A percentile compares a stretch with the other conserved stretches of the same genome.
These are phyloP conservation scores for Lepilemur ruficaudatus DNA, from an alignment of 2,797 vertebrate species.

Conservation along the genomic window DNA sequence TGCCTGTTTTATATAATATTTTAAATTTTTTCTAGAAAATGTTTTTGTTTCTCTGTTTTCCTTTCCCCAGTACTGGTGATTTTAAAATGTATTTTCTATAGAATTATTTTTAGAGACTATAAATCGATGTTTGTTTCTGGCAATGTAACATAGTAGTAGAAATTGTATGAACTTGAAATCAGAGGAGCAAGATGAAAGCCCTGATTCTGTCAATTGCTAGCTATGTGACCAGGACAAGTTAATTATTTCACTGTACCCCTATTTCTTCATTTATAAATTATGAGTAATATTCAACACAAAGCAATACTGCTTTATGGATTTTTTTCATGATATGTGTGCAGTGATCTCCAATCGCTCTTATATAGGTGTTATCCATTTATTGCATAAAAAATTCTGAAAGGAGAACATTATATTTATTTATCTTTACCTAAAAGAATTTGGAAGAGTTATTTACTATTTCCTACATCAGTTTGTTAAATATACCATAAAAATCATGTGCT, in stretches of 20 bases:
- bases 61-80: neutral
- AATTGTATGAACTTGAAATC: neutral
- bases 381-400: neutral
- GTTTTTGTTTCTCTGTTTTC: neutral
- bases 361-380: neutral
- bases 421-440: neutral
- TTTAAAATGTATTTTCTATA: neutral
- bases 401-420: neutral
- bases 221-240: neutral
- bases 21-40: neutral
- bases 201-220: neutral
- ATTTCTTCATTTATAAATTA: neutral
- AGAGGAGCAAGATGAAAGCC: neutral
- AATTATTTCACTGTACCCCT: neutral
- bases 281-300: neutral
- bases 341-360: neutral
- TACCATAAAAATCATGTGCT: neutral
- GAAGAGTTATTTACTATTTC: neutral
- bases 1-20: neutral
- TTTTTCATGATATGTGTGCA: neutral
- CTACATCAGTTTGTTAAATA: neutral
- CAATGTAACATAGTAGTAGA: neutral
- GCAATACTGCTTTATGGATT: neutral
- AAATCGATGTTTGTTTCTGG: neutral
- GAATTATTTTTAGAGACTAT: neutral